phyloP scores from a whole-genome alignment of 1,140 invertebrate species.

The Paramacrobiotus metropolitanus region DNA sequence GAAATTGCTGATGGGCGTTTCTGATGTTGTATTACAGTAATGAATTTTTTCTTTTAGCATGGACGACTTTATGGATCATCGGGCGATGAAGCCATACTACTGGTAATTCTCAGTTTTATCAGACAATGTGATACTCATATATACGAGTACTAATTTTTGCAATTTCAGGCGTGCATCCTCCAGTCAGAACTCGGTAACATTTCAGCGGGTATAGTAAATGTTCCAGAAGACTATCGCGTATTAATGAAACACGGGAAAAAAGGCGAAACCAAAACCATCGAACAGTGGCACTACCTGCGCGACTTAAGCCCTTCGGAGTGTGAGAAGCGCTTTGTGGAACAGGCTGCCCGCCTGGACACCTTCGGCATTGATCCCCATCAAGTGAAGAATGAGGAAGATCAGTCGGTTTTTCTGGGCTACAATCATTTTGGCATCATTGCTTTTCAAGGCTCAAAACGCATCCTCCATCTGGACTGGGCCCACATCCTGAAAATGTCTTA shows the following conservation, averaged over 20 bases:
- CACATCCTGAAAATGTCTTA: constrained; percentile 47
- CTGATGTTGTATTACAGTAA: no score
- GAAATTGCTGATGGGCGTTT: no score
- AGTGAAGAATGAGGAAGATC: constrained; percentile 72
- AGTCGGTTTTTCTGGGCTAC: constrained; percentile 73
- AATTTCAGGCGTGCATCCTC: neutral
- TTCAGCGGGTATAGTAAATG: neutral
- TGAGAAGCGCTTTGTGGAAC: constrained; percentile 57
- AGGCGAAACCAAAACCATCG: constrained; percentile 1
- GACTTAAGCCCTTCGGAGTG: neutral
- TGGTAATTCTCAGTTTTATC: constrained; percentile 74
- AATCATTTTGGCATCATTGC: constrained; percentile 82
- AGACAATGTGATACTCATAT: constrained; percentile 48
- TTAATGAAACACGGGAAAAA: constrained; percentile 8
- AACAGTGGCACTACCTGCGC: neutral
- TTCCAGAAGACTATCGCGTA: neutral
- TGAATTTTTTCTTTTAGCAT: constrained; percentile 34
- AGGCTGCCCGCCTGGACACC: constrained; percentile 67
- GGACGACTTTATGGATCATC: constrained; percentile 68
- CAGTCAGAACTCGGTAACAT: constrained; percentile 8
- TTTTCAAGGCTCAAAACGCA: constrained; percentile 71
- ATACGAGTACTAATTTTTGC: neutral
- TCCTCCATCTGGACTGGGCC: constrained; percentile 74
- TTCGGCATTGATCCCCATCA: constrained; percentile 93
- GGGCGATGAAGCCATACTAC: constrained; percentile 54